These are phyloP conservation scores for Centropus unirufus DNA, from an alignment of 2,113 vertebrate species.

Conservation along the genomic window DNA sequence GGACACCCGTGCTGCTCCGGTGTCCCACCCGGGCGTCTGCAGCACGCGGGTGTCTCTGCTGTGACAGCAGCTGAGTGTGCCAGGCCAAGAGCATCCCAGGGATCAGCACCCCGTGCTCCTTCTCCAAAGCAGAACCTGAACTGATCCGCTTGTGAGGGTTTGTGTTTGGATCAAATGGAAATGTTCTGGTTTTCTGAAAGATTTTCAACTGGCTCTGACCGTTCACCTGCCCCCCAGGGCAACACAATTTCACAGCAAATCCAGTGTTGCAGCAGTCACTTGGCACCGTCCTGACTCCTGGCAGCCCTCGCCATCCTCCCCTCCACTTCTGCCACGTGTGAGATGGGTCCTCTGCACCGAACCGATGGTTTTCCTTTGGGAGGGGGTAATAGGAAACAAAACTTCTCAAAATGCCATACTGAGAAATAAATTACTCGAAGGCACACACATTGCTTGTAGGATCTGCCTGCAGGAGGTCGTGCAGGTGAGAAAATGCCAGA, in stretches of 20 bases:
- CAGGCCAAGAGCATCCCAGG: not conserved
- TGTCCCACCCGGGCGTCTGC: not conserved
- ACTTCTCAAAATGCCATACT: not conserved
- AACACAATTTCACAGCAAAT: not conserved
- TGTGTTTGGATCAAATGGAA: not conserved
- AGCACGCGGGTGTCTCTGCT: too few species aligned
- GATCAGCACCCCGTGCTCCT: not conserved
- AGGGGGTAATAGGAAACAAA: not conserved
- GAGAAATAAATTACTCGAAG: constrained; percentile 51
- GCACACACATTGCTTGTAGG: not conserved
- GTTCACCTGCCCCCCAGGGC: constrained; percentile 3
- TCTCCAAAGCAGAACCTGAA: not conserved
- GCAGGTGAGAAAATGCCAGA: not conserved
- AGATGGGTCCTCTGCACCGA: not conserved
- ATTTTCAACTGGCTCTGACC: not conserved
- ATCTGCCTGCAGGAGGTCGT: not conserved
- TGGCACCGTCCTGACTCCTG: not conserved
- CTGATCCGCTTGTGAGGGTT: too few species aligned
- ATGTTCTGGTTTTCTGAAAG: not conserved
- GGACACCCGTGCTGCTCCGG: too few species aligned
- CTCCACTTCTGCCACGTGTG: not conserved
- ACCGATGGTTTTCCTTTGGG: not conserved
- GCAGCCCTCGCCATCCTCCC: not conserved
- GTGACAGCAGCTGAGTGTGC: too few species aligned
- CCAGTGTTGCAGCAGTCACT: not conserved